Conservation (phyloP, 2,797 vertebrate species). For the Tenualosa thibaudeaui region DNA sequence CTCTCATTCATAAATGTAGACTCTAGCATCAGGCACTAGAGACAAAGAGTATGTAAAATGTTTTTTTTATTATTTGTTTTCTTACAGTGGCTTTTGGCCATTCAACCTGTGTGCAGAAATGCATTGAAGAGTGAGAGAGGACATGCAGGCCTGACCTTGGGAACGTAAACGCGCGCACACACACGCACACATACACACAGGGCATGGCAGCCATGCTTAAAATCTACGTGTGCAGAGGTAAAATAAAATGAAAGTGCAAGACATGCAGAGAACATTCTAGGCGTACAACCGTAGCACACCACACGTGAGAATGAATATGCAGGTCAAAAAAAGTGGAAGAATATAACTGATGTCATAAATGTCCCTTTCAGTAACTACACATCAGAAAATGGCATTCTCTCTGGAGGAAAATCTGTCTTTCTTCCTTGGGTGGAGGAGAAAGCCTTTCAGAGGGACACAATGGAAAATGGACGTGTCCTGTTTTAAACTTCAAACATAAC, state of each 20-base stretch:
- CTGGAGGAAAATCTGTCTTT: not conserved
- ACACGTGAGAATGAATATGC: not conserved
- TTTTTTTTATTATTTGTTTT: not conserved
- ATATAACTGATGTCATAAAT: not conserved
- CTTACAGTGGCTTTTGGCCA: not conserved
- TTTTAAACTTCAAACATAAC: conserved; percentile 21
- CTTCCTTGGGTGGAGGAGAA: not conserved
- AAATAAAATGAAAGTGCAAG: not conserved
- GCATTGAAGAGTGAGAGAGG: not conserved
- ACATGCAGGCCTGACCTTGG: conserved; percentile 2
- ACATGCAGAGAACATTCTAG: conserved; percentile 22
- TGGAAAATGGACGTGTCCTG: conserved; percentile 19
- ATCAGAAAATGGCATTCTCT: not conserved
- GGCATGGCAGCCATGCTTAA: not conserved
- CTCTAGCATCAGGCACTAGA: not conserved
- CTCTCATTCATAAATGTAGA: conserved; percentile 16
- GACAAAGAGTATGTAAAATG: not conserved
- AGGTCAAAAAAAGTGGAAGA: not conserved
- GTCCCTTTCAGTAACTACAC: not conserved
- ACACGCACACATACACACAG: not conserved
- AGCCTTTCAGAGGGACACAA: conserved; percentile 1
- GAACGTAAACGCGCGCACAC: too few relatives aligned
- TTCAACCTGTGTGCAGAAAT: not conserved
- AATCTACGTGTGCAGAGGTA: not conserved
- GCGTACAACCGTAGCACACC: not conserved